Conservation (phyloP, 2,888 invertebrate species). For the Eilema depressum region DNA sequence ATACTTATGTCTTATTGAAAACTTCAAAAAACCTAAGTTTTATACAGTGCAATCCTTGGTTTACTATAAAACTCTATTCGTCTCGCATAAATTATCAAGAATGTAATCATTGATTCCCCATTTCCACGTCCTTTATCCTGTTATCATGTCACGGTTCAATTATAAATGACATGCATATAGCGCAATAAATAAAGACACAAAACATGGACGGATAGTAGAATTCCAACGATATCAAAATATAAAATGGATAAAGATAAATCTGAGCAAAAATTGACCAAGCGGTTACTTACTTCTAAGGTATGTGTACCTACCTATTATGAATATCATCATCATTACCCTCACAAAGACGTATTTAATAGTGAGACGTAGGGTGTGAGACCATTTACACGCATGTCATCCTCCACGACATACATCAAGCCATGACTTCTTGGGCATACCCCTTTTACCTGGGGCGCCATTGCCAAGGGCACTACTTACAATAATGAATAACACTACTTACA, state of each 20-base stretch:
- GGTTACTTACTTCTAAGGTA: conserved; percentile 11
- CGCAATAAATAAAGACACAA: not conserved
- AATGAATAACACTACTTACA: no score
- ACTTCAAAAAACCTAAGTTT: not conserved
- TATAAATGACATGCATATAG: not conserved
- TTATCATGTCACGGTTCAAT: not conserved
- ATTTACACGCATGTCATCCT: no score
- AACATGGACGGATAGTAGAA: conserved; percentile 2
- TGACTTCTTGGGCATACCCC: no score
- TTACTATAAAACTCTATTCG: not conserved
- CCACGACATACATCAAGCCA: no score
- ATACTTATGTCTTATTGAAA: no score
- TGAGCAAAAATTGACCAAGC: not conserved
- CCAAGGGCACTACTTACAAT: no score
- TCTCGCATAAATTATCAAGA: not conserved
- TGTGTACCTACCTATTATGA: no score
- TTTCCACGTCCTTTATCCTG: not conserved
- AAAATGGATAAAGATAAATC: conserved; percentile 1
- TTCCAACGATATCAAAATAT: not conserved
- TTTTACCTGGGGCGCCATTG: no score
- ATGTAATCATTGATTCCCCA: not conserved
- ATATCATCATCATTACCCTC: no score
- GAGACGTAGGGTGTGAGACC: no score
- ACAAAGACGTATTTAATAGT: no score
- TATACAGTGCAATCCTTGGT: not conserved